phyloP scores from a whole-genome alignment of 2,797 vertebrate species.

The Myiotriccus ornatus region DNA sequence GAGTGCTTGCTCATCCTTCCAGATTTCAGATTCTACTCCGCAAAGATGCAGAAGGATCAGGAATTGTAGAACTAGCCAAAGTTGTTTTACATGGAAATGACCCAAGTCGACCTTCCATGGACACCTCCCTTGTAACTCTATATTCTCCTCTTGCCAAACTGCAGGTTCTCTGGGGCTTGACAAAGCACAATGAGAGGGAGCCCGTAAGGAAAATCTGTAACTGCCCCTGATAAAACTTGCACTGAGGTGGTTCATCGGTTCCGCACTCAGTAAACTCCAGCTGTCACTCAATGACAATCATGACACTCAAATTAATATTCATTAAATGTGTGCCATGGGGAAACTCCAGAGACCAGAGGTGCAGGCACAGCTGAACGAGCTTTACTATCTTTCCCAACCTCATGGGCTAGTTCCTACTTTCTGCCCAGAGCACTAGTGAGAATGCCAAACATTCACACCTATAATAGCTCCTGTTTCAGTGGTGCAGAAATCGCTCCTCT shows the following conservation, averaged over 20 bases:
- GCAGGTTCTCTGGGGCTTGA: background rate
- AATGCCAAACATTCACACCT: background rate
- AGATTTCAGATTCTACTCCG: background rate
- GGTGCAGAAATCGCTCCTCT: background rate
- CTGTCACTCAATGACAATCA: background rate
- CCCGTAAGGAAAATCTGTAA: background rate
- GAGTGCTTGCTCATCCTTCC: background rate
- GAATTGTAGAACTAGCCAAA: background rate
- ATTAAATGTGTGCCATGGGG: background rate
- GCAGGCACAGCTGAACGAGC: background rate
- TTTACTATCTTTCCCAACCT: background rate
- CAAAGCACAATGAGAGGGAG: background rate
- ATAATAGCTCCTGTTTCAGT: background rate
- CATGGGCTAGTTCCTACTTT: background rate
- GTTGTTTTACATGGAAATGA: background rate
- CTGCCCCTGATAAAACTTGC: background rate
- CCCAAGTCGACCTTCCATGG: background rate
- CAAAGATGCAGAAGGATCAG: background rate
- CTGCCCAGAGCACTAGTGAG: background rate
- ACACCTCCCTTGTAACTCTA: background rate
- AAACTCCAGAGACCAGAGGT: background rate
- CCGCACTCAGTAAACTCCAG: rapidly evolving
- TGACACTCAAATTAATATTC: background rate
- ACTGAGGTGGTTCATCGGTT: background rate
- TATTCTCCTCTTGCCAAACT: background rate